phyloP scores from a whole-genome alignment of 1,140 invertebrate genomes.

The Colletes gigas region DNA sequence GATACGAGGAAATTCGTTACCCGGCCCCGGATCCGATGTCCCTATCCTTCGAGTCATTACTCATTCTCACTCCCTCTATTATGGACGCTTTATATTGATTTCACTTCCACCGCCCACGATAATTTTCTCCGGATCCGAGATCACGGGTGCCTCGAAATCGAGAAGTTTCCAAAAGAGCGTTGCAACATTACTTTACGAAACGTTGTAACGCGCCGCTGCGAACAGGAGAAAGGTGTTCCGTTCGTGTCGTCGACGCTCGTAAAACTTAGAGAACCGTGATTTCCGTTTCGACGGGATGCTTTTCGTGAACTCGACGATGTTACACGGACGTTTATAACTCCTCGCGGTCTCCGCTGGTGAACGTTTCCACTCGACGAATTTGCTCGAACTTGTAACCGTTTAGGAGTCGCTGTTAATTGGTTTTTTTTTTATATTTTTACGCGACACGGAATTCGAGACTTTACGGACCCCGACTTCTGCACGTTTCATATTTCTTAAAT shows the following conservation, averaged over 20 bases:
- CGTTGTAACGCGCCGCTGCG: neutral
- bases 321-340: no score
- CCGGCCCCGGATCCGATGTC: conserved; percentile 7
- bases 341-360: no score
- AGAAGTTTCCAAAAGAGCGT: neutral
- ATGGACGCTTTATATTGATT: conserved; percentile 25
- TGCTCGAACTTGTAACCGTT: no score
- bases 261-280: conserved; percentile 22
- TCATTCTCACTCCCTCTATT: conserved; percentile 17
- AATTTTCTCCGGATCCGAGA: neutral
- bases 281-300: neutral
- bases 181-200: neutral
- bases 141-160: neutral
- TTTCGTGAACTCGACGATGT: neutral
- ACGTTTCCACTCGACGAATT: no score
- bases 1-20: conserved; percentile 43
- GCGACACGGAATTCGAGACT: no score
- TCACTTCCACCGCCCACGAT: conserved; percentile 21
- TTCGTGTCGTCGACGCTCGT: neutral
- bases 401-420: no score
- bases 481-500: no score
- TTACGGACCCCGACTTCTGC: no score
- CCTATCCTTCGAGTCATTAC: conserved; percentile 37
- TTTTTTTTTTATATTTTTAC: no score
- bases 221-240: neutral